Conservation (phyloP, 1,140 invertebrate species). For the Mercenaria mercenaria region DNA sequence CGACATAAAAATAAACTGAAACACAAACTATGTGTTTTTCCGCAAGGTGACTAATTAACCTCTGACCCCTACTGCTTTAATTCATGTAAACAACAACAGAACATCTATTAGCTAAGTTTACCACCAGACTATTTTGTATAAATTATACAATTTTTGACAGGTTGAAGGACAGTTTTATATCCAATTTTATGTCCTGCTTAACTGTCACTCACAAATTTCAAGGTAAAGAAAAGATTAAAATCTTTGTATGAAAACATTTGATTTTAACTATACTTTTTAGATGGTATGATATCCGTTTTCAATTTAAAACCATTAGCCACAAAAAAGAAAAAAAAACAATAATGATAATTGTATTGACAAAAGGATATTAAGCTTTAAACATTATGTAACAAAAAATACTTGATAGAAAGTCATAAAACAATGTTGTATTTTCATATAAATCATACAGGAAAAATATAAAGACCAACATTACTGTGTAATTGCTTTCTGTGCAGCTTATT, state of each 20-base stretch:
- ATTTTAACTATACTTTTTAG: background rate
- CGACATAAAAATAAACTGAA: too few relatives aligned
- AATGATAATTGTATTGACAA: too few relatives aligned
- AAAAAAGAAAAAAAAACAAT: too few relatives aligned
- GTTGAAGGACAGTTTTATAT: background rate
- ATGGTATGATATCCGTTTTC: background rate
- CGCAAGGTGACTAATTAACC: background rate
- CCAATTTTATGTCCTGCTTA: background rate
- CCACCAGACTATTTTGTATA: background rate
- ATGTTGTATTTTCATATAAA: too few relatives aligned
- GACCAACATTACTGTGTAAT: too few relatives aligned
- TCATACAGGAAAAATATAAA: too few relatives aligned
- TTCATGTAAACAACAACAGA: background rate
- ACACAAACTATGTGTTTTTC: background rate
- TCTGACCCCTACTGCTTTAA: background rate
- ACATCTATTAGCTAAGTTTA: background rate
- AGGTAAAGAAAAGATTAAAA: background rate
- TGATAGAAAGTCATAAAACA: too few relatives aligned
- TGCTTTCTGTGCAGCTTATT: too few relatives aligned
- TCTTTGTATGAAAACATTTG: constrained; percentile 18
- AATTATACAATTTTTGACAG: constrained; percentile 27
- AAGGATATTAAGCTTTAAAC: too few relatives aligned
- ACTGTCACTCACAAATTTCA: background rate
- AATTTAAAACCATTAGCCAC: background rate
- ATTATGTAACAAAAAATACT: too few relatives aligned